Base-by-base conservation (phyloP, 1,140 invertebrate species). In the Pseudomyrmex sp. region DNA sequence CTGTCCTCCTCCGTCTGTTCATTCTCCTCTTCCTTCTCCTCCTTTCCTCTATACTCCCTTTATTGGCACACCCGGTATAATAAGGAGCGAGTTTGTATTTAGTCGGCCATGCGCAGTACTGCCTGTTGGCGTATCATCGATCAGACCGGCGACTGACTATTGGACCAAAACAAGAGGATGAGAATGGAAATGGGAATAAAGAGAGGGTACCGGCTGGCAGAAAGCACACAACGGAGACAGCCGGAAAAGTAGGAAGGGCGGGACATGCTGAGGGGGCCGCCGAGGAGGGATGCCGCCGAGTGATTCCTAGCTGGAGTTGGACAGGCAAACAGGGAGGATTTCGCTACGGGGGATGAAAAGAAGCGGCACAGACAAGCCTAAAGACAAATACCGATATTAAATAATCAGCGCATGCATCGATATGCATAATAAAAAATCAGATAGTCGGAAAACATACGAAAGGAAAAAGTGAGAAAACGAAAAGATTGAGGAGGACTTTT, bases 151-250 rank as follows among this genome's bases (percentile, higher is more conserved):
- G 90, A 92, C 90, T 90, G 91, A 94, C 92, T 93, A 94, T 94
- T 93, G 93, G 92, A 92, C 91, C 91, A 94, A 93, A 94, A 94
- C 93, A 93, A 94, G 91, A 93, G 92, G 91, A 91, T 88, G 91
- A 89, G 87, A 91, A 86, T 91, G 88, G 86, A 85, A 88, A 91
- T 89, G 85, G 91, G 79, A 84, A 86, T 82, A 87, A 85, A 90
- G 79, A 89, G 86, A 86, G 82, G 77, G 58, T 58, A 61, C 35
- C 9, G 69, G 61, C 68, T 72, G 75, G 74, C 77, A 79, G 82
- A 89, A 63, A 85, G 62, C 48, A 82, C 48, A 82, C 56, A 80
- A 83, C 50, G 72, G 76, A 74, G 65, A 26, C 46, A 68, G 65
- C 3, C 18, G 58, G 70, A 68, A 74, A 83, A 83, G 74, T 58